A percentile compares a stretch with the other conserved stretches of the same genome.
phyloP scores from a whole-genome alignment of 2,113 vertebrate species.

The Pica pica region DNA sequence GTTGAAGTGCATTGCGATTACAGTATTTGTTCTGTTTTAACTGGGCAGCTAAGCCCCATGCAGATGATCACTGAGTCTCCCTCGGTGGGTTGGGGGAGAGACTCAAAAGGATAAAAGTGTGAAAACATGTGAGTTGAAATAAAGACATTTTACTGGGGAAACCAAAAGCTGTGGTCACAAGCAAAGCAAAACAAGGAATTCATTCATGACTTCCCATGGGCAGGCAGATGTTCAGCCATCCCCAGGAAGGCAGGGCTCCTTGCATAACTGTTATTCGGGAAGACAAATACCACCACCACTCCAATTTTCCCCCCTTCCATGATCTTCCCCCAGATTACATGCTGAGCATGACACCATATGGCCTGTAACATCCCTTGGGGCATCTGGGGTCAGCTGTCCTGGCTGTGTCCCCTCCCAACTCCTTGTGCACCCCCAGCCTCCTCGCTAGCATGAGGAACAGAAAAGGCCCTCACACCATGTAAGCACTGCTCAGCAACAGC shows the following conservation, averaged over 20 bases:
- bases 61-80: rapidly evolving
- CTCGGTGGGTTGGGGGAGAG: not conserved
- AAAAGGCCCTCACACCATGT: not conserved
- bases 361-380: not conserved
- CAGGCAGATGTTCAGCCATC: not conserved
- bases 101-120: not conserved
- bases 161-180: not conserved
- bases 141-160: not conserved
- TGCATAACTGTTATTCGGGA: rapidly evolving
- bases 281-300: not conserved
- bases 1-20: not conserved
- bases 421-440: not conserved
- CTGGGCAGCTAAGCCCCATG: not conserved
- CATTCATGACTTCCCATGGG: not conserved
- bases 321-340: not conserved
- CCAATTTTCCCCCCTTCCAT: rapidly evolving
- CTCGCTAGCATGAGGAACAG: rapidly evolving
- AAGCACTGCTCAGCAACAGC: not conserved
- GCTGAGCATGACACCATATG: not conserved
- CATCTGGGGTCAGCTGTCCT: not conserved
- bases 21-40: not conserved
- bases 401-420: not conserved
- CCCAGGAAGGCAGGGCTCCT: not conserved
- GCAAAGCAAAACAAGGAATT: not conserved
- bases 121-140: not conserved